A percentile compares a stretch with the other conserved stretches of the same genome.
phyloP scores from a whole-genome alignment of 2,797 vertebrate genomes.

The Microtus agrestis region DNA sequence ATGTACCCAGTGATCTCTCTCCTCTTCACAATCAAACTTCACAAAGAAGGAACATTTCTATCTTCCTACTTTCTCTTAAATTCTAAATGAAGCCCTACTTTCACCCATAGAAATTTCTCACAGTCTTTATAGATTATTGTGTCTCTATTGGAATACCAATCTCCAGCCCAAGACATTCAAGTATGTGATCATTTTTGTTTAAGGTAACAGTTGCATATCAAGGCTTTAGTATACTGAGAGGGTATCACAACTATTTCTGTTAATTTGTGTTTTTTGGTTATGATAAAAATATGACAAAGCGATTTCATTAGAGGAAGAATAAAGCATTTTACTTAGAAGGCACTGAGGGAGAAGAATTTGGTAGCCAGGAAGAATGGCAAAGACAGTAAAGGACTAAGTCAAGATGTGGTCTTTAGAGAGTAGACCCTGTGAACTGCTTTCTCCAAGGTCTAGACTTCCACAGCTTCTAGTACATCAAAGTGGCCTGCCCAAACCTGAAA shows the following conservation, averaged over 20 bases:
- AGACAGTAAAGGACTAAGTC: not conserved
- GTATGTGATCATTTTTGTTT: not conserved
- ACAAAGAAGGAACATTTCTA: not conserved
- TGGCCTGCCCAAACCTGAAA: not conserved
- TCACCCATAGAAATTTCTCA: not conserved
- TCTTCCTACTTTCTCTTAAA: not conserved
- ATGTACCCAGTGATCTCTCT: not conserved
- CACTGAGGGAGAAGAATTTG: not conserved
- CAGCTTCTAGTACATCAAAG: not conserved
- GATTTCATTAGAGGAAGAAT: not conserved
- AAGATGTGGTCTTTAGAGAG: not conserved
- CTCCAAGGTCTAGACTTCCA: not conserved
- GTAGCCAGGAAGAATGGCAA: not conserved
- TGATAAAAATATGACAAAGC: not conserved
- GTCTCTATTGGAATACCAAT: not conserved
- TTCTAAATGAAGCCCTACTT: not conserved
- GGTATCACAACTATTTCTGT: not conserved
- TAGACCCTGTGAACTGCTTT: no score
- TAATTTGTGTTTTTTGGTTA: not conserved
- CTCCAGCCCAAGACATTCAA: not conserved
- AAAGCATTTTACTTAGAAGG: not conserved
- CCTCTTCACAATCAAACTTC: not conserved
- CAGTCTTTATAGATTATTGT: not conserved
- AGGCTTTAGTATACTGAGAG: not conserved
- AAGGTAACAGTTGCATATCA: not conserved